Base-by-base conservation (phyloP, 2,113 vertebrate genomes). In the Bubo bubo region DNA sequence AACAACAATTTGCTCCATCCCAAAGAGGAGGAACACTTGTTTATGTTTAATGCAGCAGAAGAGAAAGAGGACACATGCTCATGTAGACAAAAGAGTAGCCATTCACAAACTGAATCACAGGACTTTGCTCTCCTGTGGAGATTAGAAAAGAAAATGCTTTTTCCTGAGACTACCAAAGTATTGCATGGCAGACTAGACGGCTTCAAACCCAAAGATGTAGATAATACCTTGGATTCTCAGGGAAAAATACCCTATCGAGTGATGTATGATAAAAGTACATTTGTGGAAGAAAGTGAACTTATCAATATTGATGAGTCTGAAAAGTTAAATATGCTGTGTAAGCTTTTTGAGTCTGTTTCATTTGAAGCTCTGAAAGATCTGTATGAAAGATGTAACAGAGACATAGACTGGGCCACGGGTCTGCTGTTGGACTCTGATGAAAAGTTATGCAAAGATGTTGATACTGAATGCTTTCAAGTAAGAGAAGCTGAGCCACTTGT, bases 321-420 rank as follows among this genome's bases (percentile, higher is more conserved):
- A 95, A 98, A 98, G 94, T 98, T 99, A 55, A 97, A 98, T 67
- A 99, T 98, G 70, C 99, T 99, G 18, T 98, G 98, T 88, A 98
- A 98, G 28, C 98, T 99, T 49, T 99, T 99, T 97, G 99, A 98
- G 30, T 98, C 98, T 5, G 98, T 99, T 94, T 98, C 98, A 63
- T 98, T 98, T 90, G 99, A 99, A 94, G 99, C 98, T 49, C 92
- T 99, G 63, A 99, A 99, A 89, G 99, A 99, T 97, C 98, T 99
- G 58, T 99, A 99, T 97, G 99, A 99, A 93, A 99, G 99, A 95
- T 99, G 99, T 97, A 98, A 99, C 92, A 99, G 99, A 95, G 99
- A 99, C 97, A 98, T 99, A 81, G 98, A 99, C 74, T 99, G 99
- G 99, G 98, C 99, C 70, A 99, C 98, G 55, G 99, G 99, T 88